phyloP scores from a whole-genome alignment of 2,113 vertebrate genomes.

The Acanthisitta chloris region DNA sequence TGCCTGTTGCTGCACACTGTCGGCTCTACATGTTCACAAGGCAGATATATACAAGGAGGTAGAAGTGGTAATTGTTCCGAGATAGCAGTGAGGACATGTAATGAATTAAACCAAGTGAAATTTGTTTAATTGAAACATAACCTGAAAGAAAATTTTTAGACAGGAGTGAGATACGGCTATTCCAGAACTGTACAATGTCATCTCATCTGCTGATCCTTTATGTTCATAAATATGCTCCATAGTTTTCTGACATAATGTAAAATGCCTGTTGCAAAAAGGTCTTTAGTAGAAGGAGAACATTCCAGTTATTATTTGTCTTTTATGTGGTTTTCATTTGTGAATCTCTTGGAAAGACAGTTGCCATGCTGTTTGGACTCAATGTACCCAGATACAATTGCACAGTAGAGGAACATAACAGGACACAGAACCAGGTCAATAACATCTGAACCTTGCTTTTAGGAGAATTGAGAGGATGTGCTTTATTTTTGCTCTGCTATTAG shows the following conservation, averaged over 20 bases:
- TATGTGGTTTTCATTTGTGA: conserved; percentile 73
- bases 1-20: background rate
- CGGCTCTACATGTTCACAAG: fast-evolving
- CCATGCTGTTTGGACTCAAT: conserved; percentile 70
- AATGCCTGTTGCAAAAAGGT: background rate
- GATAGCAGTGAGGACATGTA: background rate
- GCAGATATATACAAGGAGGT: fast-evolving
- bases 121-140: background rate
- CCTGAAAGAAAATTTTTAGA: background rate
- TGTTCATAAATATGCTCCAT: background rate
- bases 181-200: background rate
- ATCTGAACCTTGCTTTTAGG: background rate
- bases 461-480: background rate
- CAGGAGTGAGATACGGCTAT: background rate
- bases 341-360: conserved; percentile 72
- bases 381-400: conserved; percentile 77
- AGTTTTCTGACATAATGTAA: background rate
- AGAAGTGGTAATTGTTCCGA: background rate
- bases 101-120: background rate
- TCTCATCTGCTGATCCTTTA: background rate
- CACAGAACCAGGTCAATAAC: conserved; percentile 22
- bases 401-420: conserved; percentile 59
- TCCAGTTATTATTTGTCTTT: background rate
- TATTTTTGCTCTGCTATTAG: background rate
- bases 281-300: background rate